These are phyloP conservation scores for Sphaerophoria rueppellii DNA, from an alignment of 2,888 invertebrate genomes.

Conservation along the genomic window DNA sequence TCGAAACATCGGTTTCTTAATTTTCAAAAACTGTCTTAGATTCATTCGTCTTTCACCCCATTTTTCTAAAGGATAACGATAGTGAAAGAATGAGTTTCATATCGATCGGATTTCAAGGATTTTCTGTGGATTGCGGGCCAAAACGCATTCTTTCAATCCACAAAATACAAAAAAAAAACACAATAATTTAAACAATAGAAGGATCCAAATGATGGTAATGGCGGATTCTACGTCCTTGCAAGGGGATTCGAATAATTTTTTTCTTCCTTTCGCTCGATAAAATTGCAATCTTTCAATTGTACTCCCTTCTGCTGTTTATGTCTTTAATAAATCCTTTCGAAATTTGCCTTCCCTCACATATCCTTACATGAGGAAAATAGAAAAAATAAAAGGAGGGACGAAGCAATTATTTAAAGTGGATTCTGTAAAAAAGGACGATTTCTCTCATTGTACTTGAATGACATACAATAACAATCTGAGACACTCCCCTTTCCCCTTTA, in stretches of 20 bases:
- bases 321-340: constrained; percentile 21
- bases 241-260: constrained; percentile 17
- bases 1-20: constrained; percentile 30
- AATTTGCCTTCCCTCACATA: not conserved
- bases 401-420: constrained; percentile 50
- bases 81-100: not conserved
- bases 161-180: constrained; percentile 4
- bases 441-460: not conserved
- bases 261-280: constrained; percentile 19
- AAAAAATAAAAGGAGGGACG: constrained; percentile 12
- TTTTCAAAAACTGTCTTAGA: constrained; percentile 20
- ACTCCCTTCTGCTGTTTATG: constrained; percentile 14
- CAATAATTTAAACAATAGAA: constrained; percentile 48
- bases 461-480: constrained; percentile 11
- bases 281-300: constrained; percentile 24
- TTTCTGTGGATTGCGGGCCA: constrained; percentile 18
- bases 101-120: constrained; percentile 9
- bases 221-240: constrained; percentile 25
- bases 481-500: constrained; percentile 17
- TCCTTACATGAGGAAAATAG: not conserved
- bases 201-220: constrained; percentile 30
- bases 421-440: constrained; percentile 10
- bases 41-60: not conserved
- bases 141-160: constrained; percentile 34
- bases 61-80: constrained; percentile 21